Percentiles rank a stretch among this genome's conserved stretches.
Conservation (phyloP, 2,888 invertebrate genomes). For the Nephrotoma flavescens region DNA sequence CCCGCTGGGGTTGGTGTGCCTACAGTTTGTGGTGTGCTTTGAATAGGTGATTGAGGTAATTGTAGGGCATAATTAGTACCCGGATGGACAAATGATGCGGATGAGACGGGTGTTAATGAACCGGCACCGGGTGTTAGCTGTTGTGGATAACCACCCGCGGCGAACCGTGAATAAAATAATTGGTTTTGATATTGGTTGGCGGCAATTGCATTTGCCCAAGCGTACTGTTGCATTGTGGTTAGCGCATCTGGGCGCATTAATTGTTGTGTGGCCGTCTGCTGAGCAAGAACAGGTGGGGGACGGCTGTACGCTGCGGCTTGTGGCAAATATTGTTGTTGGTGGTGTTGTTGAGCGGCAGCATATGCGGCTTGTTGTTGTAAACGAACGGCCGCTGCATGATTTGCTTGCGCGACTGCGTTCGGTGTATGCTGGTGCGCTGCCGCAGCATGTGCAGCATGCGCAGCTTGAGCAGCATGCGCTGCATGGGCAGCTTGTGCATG, state of each 20-base stretch:
- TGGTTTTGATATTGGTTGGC: conserved; percentile 7
- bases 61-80: neutral
- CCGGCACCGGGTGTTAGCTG: conserved; percentile 3
- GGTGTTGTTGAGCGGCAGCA: conserved; percentile 7
- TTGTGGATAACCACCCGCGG: conserved; percentile 7
- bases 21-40: conserved; percentile 20
- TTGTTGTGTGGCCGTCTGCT: neutral
- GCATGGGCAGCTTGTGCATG: conserved; percentile 24
- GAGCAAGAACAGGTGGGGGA: neutral
- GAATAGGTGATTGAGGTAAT: conserved; percentile 23
- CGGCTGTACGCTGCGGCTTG: neutral
- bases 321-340: neutral
- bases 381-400: conserved; percentile 11
- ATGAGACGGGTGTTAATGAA: conserved; percentile 10
- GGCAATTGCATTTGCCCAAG: conserved; percentile 25
- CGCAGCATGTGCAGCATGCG: too few relatives aligned
- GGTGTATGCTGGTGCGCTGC: conserved; percentile 4
- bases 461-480: conserved; percentile 26
- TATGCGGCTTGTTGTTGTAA: conserved; percentile 8
- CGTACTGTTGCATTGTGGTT: conserved; percentile 11
- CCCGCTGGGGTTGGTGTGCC: conserved; percentile 13
- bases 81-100: neutral
- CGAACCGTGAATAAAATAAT: conserved; percentile 7
- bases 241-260: neutral
- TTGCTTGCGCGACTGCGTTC: conserved; percentile 7